These are phyloP conservation scores for Varroa destructor DNA, from an alignment of 1,140 invertebrate species.

Conservation along the genomic window DNA sequence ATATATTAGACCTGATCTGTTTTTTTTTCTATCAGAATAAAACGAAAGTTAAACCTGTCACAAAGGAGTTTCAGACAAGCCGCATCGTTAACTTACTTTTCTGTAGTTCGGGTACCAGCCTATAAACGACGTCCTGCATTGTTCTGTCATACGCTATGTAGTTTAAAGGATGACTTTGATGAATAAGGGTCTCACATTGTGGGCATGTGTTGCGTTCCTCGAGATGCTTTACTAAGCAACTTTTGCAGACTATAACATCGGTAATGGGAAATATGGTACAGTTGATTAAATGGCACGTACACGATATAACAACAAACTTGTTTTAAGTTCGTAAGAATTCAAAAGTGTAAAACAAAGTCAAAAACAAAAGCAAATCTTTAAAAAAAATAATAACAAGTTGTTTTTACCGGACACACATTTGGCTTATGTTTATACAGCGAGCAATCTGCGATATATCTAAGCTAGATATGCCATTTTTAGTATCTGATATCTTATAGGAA, in stretches of 20 bases:
- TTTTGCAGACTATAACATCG: conserved; percentile 73
- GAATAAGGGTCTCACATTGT: conserved; percentile 87
- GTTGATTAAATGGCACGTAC: too few relatives aligned
- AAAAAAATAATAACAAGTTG: not conserved
- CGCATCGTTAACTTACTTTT: conserved; percentile 48
- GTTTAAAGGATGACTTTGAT: conserved; percentile 89
- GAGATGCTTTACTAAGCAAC: conserved; percentile 88
- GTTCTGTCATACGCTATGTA: conserved; percentile 95
- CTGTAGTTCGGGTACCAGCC: conserved; percentile 80
- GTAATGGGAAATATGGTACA: not conserved
- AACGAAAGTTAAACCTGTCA: not conserved
- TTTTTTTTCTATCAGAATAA: not conserved
- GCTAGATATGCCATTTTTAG: too few relatives aligned
- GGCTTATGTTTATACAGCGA: too few relatives aligned
- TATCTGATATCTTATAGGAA: too few relatives aligned
- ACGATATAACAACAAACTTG: too few relatives aligned
- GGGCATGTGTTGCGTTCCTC: conserved; percentile 95
- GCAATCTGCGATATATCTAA: too few relatives aligned
- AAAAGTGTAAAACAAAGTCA: not conserved
- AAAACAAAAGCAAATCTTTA: not conserved
- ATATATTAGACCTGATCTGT: not conserved
- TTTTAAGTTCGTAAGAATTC: not conserved
- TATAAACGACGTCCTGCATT: conserved; percentile 97
- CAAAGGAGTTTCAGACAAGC: conserved; percentile 27
- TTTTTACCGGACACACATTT: too few relatives aligned